phyloP scores from a whole-genome alignment of 1,140 invertebrate species.

The Batillaria attramentaria region DNA sequence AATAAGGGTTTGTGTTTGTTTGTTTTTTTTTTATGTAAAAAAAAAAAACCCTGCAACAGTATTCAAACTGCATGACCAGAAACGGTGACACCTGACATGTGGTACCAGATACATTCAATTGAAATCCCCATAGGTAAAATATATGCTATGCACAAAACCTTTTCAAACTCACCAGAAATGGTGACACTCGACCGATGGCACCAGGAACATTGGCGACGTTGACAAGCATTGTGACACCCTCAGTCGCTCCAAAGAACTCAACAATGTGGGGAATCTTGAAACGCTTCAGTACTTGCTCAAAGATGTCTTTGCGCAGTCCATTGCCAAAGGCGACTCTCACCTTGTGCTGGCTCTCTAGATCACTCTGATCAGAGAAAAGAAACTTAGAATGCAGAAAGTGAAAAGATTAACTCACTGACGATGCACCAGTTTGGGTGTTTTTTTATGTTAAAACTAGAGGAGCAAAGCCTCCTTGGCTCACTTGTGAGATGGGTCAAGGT shows the following conservation, averaged over 20 bases:
- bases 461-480: too few relatives aligned
- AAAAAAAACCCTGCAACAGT: too few relatives aligned
- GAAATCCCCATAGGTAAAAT: too few relatives aligned
- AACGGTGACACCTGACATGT: too few relatives aligned
- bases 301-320: conserved; percentile 94
- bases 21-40: too few relatives aligned
- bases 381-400: neutral
- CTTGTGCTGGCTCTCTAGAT: conserved; percentile 47
- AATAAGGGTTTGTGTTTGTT: too few relatives aligned
- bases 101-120: too few relatives aligned
- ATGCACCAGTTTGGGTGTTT: neutral
- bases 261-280: conserved; percentile 88
- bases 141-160: too few relatives aligned
- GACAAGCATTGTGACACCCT: conserved; percentile 90
- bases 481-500: too few relatives aligned
- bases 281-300: conserved; percentile 87
- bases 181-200: conserved; percentile 55
- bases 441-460: neutral
- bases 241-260: conserved; percentile 97
- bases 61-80: too few relatives aligned
- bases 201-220: conserved; percentile 54
- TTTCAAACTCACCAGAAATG: conserved; percentile 54
- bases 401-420: neutral
- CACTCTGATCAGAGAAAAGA: conserved; percentile 40
- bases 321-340: conserved; percentile 52